Percentiles rank a stretch among this genome's conserved stretches.
Conservation (phyloP, 1,140 invertebrate genomes). For the Ceratosolen fusciceps region DNA sequence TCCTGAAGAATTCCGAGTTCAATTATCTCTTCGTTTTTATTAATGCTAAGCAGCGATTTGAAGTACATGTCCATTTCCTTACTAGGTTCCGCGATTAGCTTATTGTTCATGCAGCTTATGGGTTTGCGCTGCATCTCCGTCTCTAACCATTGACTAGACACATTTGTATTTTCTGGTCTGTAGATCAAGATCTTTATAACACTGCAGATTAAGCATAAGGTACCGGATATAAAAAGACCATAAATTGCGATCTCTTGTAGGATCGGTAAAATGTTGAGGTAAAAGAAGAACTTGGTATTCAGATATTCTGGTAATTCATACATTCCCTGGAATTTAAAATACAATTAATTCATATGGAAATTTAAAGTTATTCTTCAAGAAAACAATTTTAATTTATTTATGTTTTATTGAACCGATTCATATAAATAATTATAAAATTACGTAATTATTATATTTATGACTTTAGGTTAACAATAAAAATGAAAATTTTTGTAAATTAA, state of each 20-base stretch:
- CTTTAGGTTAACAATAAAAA: background rate
- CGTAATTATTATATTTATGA: background rate
- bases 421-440: background rate
- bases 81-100: slow-evolving; percentile 52
- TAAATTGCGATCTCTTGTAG: slow-evolving; percentile 75
- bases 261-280: slow-evolving; percentile 79
- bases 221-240: slow-evolving; percentile 73
- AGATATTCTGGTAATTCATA: slow-evolving; percentile 75
- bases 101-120: slow-evolving; percentile 59
- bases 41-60: slow-evolving; percentile 61
- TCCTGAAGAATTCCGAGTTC: slow-evolving; percentile 51
- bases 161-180: slow-evolving; percentile 53
- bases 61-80: slow-evolving; percentile 69
- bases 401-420: background rate
- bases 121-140: slow-evolving; percentile 58
- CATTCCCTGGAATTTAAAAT: slow-evolving; percentile 75
- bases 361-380: background rate
- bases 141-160: slow-evolving; percentile 58
- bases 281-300: slow-evolving; percentile 78
- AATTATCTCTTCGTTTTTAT: slow-evolving; percentile 44
- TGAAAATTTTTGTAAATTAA: background rate
- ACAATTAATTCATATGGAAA: background rate
- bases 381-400: background rate
- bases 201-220: slow-evolving; percentile 70
- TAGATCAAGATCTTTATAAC: slow-evolving; percentile 65